phyloP scores from a whole-genome alignment of 2,888 invertebrate species.

The Diogma glabrata region DNA sequence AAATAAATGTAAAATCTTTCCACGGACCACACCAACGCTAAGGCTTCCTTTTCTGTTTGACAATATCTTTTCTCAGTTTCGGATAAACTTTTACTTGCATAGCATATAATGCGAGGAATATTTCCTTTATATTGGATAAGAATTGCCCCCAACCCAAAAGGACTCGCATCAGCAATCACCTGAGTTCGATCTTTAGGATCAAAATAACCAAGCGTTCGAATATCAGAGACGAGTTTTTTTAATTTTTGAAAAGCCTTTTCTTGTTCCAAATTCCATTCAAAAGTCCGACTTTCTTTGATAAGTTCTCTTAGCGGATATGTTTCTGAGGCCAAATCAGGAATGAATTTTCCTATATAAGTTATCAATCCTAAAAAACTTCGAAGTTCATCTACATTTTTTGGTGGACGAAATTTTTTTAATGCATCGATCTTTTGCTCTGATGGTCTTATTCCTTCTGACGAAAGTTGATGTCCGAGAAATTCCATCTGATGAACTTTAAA shows the following conservation, averaged over 20 bases:
- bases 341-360: background rate
- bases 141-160: background rate
- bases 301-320: background rate
- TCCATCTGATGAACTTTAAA: background rate
- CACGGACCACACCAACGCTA: too few relatives aligned
- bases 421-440: too few relatives aligned
- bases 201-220: background rate
- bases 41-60: too few relatives aligned
- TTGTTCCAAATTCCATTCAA: too few relatives aligned
- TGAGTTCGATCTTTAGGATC: background rate
- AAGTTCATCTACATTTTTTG: background rate
- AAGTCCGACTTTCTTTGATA: too few relatives aligned
- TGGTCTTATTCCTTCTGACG: background rate
- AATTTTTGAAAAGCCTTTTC: background rate
- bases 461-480: background rate
- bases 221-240: background rate
- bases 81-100: background rate
- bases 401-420: background rate
- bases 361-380: background rate
- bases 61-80: too few relatives aligned
- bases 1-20: background rate
- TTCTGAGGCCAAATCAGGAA: background rate
- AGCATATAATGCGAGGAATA: background rate
- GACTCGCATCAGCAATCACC: background rate
- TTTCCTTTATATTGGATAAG: too few relatives aligned